Evolutionary conservation across 2,113 vertebrate genomes (phyloP).

Genomic region (Mastomys natalensis): DNA sequence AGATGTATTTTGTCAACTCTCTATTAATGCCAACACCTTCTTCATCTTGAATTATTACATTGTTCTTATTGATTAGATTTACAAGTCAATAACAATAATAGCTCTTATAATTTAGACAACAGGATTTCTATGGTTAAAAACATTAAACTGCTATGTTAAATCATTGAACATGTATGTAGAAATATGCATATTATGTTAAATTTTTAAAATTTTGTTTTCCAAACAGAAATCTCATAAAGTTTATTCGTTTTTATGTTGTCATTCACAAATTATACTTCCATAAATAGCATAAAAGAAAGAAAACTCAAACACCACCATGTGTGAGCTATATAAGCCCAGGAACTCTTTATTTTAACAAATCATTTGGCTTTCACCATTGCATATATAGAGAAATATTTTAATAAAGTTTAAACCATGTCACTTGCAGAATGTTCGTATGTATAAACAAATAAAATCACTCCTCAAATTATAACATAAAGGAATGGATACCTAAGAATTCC

Average conservation of each 20-base stretch:
- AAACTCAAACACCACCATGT: not conserved
- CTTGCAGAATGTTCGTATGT: not conserved
- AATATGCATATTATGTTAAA: not conserved
- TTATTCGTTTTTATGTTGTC: not conserved
- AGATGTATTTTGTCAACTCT: rapidly evolving
- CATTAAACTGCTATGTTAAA: not conserved
- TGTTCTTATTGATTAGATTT: not conserved
- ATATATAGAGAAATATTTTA: slow-evolving; percentile 26
- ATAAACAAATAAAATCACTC: not conserved
- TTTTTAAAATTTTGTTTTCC: not conserved
- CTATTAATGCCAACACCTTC: not conserved
- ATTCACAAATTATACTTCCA: not conserved
- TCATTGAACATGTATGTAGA: not conserved
- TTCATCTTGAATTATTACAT: too few species aligned
- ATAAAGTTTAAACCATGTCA: not conserved
- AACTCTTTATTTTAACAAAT: not conserved
- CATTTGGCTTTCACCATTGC: not conserved
- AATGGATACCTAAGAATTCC: not conserved
- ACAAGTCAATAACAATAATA: not conserved
- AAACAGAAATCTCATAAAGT: not conserved
- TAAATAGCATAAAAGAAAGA: not conserved
- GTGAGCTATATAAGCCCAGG: not conserved
- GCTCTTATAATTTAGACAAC: not conserved
- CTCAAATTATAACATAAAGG: not conserved
- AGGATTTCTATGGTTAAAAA: not conserved